Base-by-base conservation (phyloP, 2,888 invertebrate genomes). In the Ommatoiulus sabulosus region DNA sequence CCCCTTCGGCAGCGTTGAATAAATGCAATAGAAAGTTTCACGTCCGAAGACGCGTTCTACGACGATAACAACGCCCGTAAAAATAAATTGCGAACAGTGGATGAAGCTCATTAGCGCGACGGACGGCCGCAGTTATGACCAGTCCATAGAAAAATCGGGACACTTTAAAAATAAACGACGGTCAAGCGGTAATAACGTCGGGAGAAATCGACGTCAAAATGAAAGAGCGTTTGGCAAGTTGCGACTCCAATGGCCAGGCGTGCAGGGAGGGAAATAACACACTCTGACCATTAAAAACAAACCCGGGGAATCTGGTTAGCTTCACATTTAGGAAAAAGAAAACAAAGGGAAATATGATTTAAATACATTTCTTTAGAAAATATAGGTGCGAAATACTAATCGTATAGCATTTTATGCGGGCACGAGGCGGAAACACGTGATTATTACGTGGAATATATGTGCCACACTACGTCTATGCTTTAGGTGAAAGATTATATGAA, bases 21-120 rank as follows among this genome's bases (percentile, higher is more conserved):
- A 63, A 63, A 63, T 63, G 63, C 63, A 63, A 63, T 63, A 63
- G 63, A 63, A 63, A 63, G 63, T 63, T 35, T 63, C 63, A n/a
- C 63, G n/a, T 63, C 63, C n/a, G n/a, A 63, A n/a, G 63, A 63
- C 63, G 63, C 63, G 63, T n/a, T 63, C n/a, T n/a, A n/a, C 63
- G 63, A 63, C 63, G 63, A 63, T 63, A 63, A 63, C 63, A 63
- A 63, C 63, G 63, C 63, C 87, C n/a, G 87, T 87, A 87, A 87
- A 87, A 87, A 87, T 87, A 87, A 87, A 87, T 48, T 84, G 84
- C 84, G 24, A 44, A 35, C 43, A 84, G 43, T 84, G 84, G 84
- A 84, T 84, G 84, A n/a, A 84, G 84, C 84, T 84, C 44, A 84
- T 84, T 84, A 84, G 84, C 84, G 84, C 43, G 17, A 63, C 63